These are phyloP conservation scores for Podotricha telesiphe DNA, from an alignment of 2,888 invertebrate species.

Conservation along the genomic window DNA sequence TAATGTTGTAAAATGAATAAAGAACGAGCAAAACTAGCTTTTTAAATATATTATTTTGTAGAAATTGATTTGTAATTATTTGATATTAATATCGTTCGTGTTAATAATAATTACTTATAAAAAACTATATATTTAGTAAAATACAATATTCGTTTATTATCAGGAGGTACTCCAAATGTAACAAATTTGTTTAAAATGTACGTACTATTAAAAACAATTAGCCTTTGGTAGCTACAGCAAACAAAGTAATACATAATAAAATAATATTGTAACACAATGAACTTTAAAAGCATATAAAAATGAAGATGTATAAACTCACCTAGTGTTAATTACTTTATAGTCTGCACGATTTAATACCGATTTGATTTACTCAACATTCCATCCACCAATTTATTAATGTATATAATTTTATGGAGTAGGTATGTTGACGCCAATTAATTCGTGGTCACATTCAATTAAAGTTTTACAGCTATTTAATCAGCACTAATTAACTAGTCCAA, in stretches of 20 bases:
- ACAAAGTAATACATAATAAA: conserved; percentile 10
- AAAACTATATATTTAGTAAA: too few species aligned
- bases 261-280: conserved; percentile 18
- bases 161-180: neutral
- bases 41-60: too few species aligned
- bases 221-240: neutral
- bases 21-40: too few species aligned
- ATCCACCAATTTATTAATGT: conserved; percentile 29
- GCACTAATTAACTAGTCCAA: conserved; percentile 57
- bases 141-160: too few species aligned
- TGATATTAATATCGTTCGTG: too few species aligned
- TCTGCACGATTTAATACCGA: conserved; percentile 28
- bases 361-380: conserved; percentile 33
- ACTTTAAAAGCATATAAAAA: conserved; percentile 30
- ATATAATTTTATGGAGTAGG: conserved; percentile 49
- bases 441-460: conserved; percentile 60
- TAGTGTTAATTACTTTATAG: conserved; percentile 38
- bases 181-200: neutral
- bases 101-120: too few species aligned
- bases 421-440: conserved; percentile 48
- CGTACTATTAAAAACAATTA: neutral
- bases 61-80: too few species aligned
- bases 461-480: conserved; percentile 71
- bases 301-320: conserved; percentile 33
- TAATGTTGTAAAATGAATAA: too few species aligned